Base-by-base conservation (phyloP, 1,140 invertebrate genomes). In the Eumaeus atala region DNA sequence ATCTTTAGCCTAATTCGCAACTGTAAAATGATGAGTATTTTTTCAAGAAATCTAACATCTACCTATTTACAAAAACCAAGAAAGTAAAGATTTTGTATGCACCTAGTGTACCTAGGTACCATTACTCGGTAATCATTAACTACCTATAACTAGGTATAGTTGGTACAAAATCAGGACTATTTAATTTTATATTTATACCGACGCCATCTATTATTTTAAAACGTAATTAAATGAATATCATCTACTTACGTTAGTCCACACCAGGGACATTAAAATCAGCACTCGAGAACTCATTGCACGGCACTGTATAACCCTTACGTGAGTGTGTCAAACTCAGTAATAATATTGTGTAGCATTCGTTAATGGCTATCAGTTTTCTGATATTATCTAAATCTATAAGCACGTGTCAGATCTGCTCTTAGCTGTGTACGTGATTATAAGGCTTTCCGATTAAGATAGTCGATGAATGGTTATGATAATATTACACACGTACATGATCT, bases 181-280 rank as follows among this genome's bases (percentile, higher is more conserved):
- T 28, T 28, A 28, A 28, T 28, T 28, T 3, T 28, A 28, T 28
- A 3, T 28, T 28, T 3, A 28, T 6, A 6, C 21, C 2, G 21
- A 28, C 21, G 2, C 2, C 21, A 28, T 17, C 34, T 18, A 21
- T 16, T 33, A 54, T 18, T 49, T 47, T 49, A 16, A 61, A 56
- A 38, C 44, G 51, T 51, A 49, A 34, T 53, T 48, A 56, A 61
- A 66, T 47, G 51, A 35, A 68, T 16, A 3, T 28, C 6, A 28
- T 28, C 0, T 17, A 44, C 73, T 76, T 59, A 76, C 76, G 52
- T 49, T 51, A 48, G 57, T 56, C 12, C 37, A 61, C 48, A 59
- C 48, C 3, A 69, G 44, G 7, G 58, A 42, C 14, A 66, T 49
- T 14, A 67, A 40, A 42, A 71, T 18, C 35, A 65, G n/a, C 62